Conservation (phyloP, 2,113 vertebrate genomes). For the Vombatus ursinus region DNA sequence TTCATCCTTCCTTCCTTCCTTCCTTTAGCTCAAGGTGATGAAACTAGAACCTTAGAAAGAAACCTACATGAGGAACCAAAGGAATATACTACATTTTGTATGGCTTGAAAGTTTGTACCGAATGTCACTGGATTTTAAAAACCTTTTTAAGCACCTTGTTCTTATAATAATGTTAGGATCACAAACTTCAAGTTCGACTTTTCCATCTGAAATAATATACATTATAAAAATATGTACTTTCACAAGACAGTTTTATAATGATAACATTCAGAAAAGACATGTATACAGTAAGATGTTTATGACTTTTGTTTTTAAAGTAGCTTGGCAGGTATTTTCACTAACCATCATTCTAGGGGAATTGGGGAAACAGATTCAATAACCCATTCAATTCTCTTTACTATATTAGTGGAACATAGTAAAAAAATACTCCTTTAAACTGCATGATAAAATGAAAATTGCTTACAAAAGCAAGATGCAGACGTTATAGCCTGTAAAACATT, state of each 20-base stretch:
- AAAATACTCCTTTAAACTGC: neutral
- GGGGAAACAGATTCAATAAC: neutral
- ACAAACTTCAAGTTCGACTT: neutral
- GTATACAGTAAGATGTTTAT: neutral
- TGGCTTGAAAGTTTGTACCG: neutral
- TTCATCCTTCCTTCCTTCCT: neutral
- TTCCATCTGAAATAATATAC: neutral
- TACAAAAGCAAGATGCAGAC: conserved; percentile 40
- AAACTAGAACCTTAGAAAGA: neutral
- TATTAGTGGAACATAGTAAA: conserved; percentile 2
- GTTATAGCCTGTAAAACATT: conserved; percentile 25
- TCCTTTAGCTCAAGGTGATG: neutral
- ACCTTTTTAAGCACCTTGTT: neutral
- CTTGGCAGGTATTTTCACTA: neutral
- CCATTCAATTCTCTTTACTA: neutral
- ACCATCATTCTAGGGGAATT: neutral
- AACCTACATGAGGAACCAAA: neutral
- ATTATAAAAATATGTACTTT: neutral
- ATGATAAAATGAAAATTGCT: conserved; percentile 44
- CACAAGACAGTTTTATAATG: neutral
- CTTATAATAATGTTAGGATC: neutral
- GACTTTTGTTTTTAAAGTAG: neutral
- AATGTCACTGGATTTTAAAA: neutral
- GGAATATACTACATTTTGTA: neutral
- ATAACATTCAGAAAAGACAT: neutral